A percentile compares a stretch with the other conserved stretches of the same genome.
phyloP scores from a whole-genome alignment of 2,797 vertebrate genomes.

The Prunella strophiata region DNA sequence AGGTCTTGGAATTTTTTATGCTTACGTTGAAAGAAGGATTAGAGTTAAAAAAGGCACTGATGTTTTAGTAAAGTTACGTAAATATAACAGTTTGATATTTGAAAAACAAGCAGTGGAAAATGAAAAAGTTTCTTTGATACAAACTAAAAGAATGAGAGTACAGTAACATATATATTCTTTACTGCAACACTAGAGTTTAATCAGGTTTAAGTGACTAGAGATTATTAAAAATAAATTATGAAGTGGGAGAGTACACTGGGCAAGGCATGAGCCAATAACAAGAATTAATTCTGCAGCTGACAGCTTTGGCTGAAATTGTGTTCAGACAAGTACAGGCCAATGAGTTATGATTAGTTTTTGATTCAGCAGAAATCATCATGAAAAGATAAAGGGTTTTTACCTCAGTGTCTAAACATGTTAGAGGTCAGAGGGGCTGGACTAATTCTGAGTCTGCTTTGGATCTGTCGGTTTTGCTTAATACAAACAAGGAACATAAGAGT shows the following conservation, averaged over 20 bases:
- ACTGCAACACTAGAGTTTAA: neutral
- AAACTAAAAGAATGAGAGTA: neutral
- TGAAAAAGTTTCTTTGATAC: neutral
- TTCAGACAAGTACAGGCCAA: neutral
- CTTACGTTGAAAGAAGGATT: neutral
- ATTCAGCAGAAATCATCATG: neutral
- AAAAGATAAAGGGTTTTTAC: neutral
- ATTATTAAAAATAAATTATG: neutral
- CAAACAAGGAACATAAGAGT: neutral
- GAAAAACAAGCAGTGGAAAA: neutral
- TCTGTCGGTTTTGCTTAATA: neutral
- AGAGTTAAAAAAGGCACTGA: neutral
- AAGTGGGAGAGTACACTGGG: neutral
- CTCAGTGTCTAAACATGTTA: neutral
- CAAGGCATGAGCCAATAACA: neutral
- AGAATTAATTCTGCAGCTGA: neutral
- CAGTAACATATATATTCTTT: neutral
- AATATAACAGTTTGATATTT: neutral
- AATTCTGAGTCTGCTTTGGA: neutral
- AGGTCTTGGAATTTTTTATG: neutral
- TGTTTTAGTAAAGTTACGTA: neutral
- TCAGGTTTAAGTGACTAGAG: neutral
- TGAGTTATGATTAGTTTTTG: neutral
- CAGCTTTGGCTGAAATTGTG: neutral
- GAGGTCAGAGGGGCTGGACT: neutral